Evolutionary conservation across 2,113 vertebrate genomes (phyloP).

Genomic region (Rhinolophus sinicus): DNA sequence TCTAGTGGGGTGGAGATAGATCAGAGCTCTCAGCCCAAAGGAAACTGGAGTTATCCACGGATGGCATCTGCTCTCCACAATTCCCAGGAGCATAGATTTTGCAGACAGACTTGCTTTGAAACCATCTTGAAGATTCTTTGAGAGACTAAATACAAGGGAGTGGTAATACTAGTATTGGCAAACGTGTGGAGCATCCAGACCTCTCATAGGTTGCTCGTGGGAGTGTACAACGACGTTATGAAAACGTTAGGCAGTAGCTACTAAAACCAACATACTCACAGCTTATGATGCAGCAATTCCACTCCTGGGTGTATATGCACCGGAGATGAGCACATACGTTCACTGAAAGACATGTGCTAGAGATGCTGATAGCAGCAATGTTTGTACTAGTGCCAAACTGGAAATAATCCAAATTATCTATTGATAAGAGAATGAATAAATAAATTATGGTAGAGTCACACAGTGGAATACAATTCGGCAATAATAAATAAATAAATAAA

Average conservation of each 20-base stretch:
- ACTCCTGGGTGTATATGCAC: background rate
- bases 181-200: background rate
- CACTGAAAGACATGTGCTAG: background rate
- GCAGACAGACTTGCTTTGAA: background rate
- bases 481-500: background rate
- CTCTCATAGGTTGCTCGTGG: background rate
- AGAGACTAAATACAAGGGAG: background rate
- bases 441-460: background rate
- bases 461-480: background rate
- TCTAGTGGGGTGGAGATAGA: background rate
- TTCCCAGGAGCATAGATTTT: background rate
- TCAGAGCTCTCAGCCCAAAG: background rate
- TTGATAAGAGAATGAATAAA: background rate
- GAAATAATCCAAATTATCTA: background rate
- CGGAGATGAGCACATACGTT: background rate
- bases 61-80: background rate
- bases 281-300: rapidly evolving
- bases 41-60: background rate
- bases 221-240: too few species aligned
- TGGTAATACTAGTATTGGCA: background rate
- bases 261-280: background rate
- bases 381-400: background rate
- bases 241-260: background rate
- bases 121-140: background rate
- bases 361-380: background rate